These are phyloP conservation scores for Gymnodraco acuticeps DNA, from an alignment of 2,797 vertebrate genomes.

Conservation along the genomic window DNA sequence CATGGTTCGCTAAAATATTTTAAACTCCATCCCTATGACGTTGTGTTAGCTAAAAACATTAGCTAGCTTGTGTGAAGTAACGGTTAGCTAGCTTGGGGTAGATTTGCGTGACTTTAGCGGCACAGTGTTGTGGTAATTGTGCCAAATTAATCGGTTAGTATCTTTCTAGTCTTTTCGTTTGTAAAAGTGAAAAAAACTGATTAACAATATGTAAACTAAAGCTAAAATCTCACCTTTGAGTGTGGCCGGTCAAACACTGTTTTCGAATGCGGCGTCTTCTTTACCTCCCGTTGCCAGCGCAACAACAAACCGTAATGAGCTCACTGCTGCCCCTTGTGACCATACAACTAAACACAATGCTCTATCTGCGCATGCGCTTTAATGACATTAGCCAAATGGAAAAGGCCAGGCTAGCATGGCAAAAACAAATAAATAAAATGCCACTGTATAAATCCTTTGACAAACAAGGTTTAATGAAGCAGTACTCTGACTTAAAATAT, in stretches of 20 bases:
- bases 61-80: background rate
- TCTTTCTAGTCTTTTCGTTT: background rate
- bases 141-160: too few species aligned
- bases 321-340: slow-evolving; percentile 35
- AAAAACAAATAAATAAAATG: background rate
- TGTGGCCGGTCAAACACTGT: background rate
- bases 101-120: background rate
- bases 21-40: background rate
- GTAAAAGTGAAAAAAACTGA: background rate
- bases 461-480: background rate
- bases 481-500: background rate
- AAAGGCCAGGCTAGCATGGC: background rate
- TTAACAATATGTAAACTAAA: background rate
- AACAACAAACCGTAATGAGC: background rate
- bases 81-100: background rate
- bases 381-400: background rate
- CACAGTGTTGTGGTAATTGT: too few species aligned
- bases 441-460: too few species aligned
- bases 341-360: background rate
- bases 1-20: background rate
- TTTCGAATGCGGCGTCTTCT: background rate
- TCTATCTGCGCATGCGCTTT: background rate
- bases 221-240: background rate
- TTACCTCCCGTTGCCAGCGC: background rate
- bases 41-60: too few species aligned